Conservation (phyloP, 2,888 invertebrate species). For the Pristionchus maxplancki region DNA sequence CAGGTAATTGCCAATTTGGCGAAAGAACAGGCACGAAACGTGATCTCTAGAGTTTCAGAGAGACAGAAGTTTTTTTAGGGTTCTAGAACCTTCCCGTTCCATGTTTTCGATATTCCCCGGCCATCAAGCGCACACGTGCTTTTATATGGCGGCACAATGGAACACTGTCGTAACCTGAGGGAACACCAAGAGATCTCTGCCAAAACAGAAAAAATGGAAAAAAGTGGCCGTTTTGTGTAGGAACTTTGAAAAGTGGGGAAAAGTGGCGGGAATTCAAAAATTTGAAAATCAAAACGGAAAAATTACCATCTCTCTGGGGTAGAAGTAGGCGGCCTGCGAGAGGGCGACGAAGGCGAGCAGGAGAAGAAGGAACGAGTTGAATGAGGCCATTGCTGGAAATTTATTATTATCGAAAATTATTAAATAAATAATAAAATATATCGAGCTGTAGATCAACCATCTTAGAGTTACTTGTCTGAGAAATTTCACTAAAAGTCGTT, state of each 20-base stretch:
- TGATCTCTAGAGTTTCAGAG: not conserved
- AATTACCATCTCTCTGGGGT: slow-evolving; percentile 37
- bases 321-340: slow-evolving; percentile 27
- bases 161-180: not conserved
- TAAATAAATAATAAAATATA: not conserved
- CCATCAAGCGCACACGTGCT: not conserved
- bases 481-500: too few relatives aligned
- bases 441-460: too few relatives aligned
- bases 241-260: not conserved
- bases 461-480: too few relatives aligned
- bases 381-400: slow-evolving; percentile 43
- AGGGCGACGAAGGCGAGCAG: not conserved
- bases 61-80: not conserved
- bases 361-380: slow-evolving; percentile 31
- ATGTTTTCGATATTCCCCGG: not conserved
- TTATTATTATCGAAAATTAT: not conserved
- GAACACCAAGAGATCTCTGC: not conserved
- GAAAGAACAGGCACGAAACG: not conserved
- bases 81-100: not conserved
- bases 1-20: not conserved
- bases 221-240: slow-evolving; percentile 2
- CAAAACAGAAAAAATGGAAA: not conserved
- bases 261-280: not conserved
- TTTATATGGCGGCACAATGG: not conserved
- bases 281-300: not conserved